Evolutionary conservation across 2,888 invertebrate genomes (phyloP), one percentile per base, ranked within the genome.

Genomic region (Melanostoma mellinum): DNA sequence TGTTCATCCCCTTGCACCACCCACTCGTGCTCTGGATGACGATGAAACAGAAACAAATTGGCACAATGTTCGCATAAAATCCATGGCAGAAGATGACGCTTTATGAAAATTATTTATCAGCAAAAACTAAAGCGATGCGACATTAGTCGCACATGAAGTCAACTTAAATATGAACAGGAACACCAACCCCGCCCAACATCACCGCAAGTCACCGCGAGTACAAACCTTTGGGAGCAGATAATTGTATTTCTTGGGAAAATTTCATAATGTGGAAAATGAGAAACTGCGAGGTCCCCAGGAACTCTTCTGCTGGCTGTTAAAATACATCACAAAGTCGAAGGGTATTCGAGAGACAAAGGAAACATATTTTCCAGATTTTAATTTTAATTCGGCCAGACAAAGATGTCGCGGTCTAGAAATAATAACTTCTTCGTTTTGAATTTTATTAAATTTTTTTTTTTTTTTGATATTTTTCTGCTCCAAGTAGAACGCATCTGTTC

Each of bases 211-310:
- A 2, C 6, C n/a, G 4, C 32, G 86, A 86, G 86, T 30, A 8
- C 56, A 42, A 58, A 42, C 38, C 48, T 32, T 50, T 50, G 48
- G 36, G 32, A 38, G 50, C 48, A 63, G 32, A 63, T 63, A 89
- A 88, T 86, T 89, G 85, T 87, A 89, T 89, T 90, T 90, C 90
- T 88, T 86, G 87, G 88, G 90, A 90, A 90, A 90, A 88, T 87
- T 87, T 90, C 90, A 90, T 88, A 87, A 88, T 88, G 90, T 90
- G 90, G 90, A 90, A 90, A 90, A 90, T 90, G 88, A 88, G 89
- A 89, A 80, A 85, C 50, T 82, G 36, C 61, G 60, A 36, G 30
- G 85, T 8, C 73, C 50, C 75, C 75, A 67, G 74, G 53, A 52
- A 61, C 61, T 36, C 78, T 65, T 42, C 50, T 53, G 35, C 71